Conservation (phyloP, 2,888 invertebrate genomes). For the Ectobius pallidus region DNA sequence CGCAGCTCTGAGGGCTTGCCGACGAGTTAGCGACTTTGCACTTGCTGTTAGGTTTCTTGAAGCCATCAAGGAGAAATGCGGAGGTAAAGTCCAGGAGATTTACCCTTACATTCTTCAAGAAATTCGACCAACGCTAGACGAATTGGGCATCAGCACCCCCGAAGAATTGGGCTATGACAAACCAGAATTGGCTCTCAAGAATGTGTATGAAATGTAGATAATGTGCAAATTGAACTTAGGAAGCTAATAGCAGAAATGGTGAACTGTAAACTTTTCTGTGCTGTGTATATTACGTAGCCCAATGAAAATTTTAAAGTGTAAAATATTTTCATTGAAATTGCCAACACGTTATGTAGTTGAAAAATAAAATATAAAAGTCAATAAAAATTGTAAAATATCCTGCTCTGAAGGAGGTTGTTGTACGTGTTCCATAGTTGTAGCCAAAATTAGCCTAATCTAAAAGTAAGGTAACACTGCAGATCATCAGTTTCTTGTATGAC, state of each 20-base stretch:
- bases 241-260: background rate
- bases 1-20: slow-evolving; percentile 88
- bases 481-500: no score
- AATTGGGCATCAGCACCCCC: slow-evolving; percentile 91
- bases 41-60: slow-evolving; percentile 93
- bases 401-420: no score
- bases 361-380: slow-evolving; percentile 10
- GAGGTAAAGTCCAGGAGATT: slow-evolving; percentile 72
- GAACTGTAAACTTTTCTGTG: slow-evolving; percentile 3
- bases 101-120: slow-evolving; percentile 90
- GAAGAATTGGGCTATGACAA: slow-evolving; percentile 97
- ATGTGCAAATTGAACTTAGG: slow-evolving; percentile 15
- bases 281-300: background rate
- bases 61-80: slow-evolving; percentile 89
- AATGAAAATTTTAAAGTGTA: slow-evolving; percentile 18
- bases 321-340: slow-evolving; percentile 4
- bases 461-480: no score
- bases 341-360: background rate
- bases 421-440: no score
- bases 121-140: slow-evolving; percentile 88
- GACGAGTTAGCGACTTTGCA: slow-evolving; percentile 92
- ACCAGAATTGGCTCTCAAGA: slow-evolving; percentile 88
- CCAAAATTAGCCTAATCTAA: no score
- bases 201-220: slow-evolving; percentile 68
- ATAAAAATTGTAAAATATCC: no score